A percentile compares a stretch with the other conserved stretches of the same genome.
Evolutionary conservation across 2,113 vertebrate genomes (phyloP).

Genomic region (Aplodontia rufa): DNA sequence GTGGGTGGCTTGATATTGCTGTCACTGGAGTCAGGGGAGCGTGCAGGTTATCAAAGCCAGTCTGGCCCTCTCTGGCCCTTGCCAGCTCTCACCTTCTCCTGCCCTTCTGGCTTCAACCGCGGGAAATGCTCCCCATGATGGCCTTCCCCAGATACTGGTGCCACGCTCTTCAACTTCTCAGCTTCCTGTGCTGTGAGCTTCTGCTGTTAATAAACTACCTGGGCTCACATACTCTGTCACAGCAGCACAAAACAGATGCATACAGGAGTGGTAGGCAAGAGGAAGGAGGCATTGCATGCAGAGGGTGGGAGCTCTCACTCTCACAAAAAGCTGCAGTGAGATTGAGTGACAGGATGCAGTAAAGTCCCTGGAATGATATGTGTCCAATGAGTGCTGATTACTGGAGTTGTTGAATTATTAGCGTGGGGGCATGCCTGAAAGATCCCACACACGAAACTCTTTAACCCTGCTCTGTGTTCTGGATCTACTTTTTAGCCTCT

Average conservation of each 20-base stretch:
- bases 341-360: not conserved
- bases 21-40: not conserved
- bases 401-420: not conserved
- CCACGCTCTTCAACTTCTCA: not conserved
- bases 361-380: not conserved
- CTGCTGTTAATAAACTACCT: not conserved
- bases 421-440: rapidly evolving
- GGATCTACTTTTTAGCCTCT: not conserved
- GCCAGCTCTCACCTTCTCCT: not conserved
- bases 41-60: not conserved
- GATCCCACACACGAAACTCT: not conserved
- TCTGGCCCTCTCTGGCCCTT: not conserved
- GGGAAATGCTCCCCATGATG: not conserved
- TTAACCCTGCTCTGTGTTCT: not conserved
- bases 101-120: not conserved
- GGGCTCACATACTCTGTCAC: not conserved
- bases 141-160: not conserved
- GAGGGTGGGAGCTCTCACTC: too few relatives aligned
- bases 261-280: not conserved
- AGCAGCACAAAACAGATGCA: not conserved
- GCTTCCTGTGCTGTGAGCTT: not conserved
- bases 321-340: not conserved
- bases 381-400: not conserved
- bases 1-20: not conserved
- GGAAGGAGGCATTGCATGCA: not conserved